Conservation (phyloP, 2,113 vertebrate species). For the Eidolon helvum region DNA sequence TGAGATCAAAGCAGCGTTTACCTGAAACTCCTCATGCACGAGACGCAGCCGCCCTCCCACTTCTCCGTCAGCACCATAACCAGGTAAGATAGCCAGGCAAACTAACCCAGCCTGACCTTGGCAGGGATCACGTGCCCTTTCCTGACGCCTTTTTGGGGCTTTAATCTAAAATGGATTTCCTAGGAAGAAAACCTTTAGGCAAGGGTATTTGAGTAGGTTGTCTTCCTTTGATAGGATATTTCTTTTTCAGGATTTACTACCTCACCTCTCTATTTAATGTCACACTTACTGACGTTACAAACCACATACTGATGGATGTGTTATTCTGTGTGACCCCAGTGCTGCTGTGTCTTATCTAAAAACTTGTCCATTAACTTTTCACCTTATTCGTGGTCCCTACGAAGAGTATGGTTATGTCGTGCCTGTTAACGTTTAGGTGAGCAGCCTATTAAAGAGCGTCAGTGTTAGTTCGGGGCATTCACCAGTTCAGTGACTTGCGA, state of each 20-base stretch:
- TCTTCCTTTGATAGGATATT: not conserved
- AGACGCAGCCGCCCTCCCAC: constrained; percentile 93
- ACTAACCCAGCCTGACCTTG: not conserved
- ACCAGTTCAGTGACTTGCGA: not conserved
- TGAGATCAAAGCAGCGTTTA: constrained; percentile 95
- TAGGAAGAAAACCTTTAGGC: accelerated
- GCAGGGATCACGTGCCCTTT: accelerated
- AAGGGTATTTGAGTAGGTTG: not conserved
- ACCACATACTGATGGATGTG: accelerated
- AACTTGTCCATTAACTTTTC: not conserved
- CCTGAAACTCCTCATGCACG: constrained; percentile 97
- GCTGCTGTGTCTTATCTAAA: not conserved
- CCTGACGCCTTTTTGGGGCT: not conserved
- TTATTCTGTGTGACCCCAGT: not conserved
- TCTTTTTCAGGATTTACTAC: not conserved
- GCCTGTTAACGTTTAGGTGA: not conserved
- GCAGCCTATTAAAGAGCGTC: not conserved
- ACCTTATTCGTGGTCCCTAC: not conserved
- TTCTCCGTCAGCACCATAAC: constrained; percentile 96
- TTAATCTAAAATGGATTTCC: accelerated
- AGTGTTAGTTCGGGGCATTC: too few species aligned
- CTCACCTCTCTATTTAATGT: not conserved
- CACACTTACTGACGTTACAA: accelerated
- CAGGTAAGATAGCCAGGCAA: constrained; percentile 82
- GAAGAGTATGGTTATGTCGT: not conserved